Conservation (phyloP, 2,113 vertebrate species). For the Crotalus tigris region DNA sequence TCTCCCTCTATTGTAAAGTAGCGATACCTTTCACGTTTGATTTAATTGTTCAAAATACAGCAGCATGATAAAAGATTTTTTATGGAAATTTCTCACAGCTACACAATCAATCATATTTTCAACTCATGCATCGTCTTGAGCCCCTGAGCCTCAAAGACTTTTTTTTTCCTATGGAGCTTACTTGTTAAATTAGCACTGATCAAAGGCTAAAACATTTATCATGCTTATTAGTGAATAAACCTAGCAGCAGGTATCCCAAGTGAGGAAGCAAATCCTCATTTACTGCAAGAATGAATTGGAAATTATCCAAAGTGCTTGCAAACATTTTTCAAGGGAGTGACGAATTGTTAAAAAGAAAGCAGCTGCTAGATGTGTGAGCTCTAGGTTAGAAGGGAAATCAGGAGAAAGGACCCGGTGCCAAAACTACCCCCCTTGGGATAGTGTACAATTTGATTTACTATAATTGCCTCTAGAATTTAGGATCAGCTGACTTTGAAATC, state of each 20-base stretch:
- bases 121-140: conserved; percentile 70
- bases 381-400: conserved; percentile 44
- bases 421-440: conserved; percentile 43
- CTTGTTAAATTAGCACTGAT: conserved; percentile 88
- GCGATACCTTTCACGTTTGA: conserved; percentile 67
- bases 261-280: conserved; percentile 82
- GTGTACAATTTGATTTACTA: conserved; percentile 62
- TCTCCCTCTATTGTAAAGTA: conserved; percentile 65
- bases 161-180: conserved; percentile 75
- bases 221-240: conserved; percentile 89
- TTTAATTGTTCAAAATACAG: conserved; percentile 76
- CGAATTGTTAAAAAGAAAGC: conserved; percentile 76
- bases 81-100: conserved; percentile 78
- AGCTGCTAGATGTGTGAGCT: conserved; percentile 67
- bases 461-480: conserved; percentile 67
- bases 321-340: conserved; percentile 78
- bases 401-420: conserved; percentile 26
- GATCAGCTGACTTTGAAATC: conserved; percentile 57
- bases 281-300: conserved; percentile 82
- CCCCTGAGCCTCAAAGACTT: conserved; percentile 78
- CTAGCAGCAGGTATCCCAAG: conserved; percentile 87
- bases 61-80: conserved; percentile 71
- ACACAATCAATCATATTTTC: conserved; percentile 80
- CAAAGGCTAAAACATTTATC: conserved; percentile 89
- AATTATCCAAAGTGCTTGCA: conserved; percentile 80